These are phyloP conservation scores for Eudyptes chrysolophus DNA, from an alignment of 2,113 vertebrate genomes.

Conservation along the genomic window DNA sequence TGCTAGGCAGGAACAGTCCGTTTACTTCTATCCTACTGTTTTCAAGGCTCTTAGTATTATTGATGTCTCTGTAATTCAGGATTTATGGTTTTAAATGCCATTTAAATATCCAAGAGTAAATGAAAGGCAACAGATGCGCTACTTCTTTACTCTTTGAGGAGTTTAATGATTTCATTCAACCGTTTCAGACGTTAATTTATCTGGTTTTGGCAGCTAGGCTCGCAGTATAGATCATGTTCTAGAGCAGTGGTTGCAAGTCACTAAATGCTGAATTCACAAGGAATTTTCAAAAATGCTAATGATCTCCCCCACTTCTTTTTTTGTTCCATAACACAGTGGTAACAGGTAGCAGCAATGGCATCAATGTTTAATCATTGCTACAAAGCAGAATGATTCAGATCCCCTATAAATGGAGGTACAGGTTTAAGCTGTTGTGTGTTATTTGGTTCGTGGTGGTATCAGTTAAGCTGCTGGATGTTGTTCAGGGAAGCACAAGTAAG, in stretches of 20 bases:
- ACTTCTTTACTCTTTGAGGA: not conserved
- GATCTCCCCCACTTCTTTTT: not conserved
- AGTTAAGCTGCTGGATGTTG: not conserved
- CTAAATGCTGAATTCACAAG: not conserved
- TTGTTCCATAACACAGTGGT: not conserved
- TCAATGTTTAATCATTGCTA: not conserved
- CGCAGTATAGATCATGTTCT: not conserved
- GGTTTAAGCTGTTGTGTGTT: not conserved
- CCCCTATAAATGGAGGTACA: not conserved
- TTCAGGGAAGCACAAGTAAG: not conserved
- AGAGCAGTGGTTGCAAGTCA: not conserved
- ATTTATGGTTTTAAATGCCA: conserved; percentile 5
- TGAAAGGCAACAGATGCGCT: not conserved
- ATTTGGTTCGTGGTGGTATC: not conserved
- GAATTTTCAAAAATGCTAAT: not conserved
- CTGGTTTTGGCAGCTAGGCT: not conserved
- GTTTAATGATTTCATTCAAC: not conserved
- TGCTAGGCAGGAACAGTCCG: not conserved
- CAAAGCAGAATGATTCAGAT: not conserved
- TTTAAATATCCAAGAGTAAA: not conserved
- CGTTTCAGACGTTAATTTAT: not conserved
- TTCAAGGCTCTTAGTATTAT: not conserved
- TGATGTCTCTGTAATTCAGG: not conserved
- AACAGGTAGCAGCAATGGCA: not conserved
- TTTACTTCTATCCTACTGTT: not conserved